Percentiles rank a stretch among this genome's conserved stretches.
Evolutionary conservation across 2,797 vertebrate species (phyloP).

Genomic region (Phoxinus dragarum): DNA sequence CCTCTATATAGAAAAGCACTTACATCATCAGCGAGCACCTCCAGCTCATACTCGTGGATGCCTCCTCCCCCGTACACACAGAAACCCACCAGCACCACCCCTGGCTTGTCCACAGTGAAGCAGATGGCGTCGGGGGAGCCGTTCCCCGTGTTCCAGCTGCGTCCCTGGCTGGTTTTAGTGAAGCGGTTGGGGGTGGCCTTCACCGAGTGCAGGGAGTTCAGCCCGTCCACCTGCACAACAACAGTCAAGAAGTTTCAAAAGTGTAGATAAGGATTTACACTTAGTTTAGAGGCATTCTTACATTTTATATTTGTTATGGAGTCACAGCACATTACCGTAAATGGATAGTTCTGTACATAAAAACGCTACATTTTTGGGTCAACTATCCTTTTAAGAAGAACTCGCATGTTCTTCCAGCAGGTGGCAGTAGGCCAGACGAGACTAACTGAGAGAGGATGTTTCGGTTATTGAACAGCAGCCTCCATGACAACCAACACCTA

Average conservation of each 20-base stretch:
- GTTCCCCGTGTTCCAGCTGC: conserved; percentile 99
- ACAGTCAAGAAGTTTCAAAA: neutral
- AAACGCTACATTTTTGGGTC: neutral
- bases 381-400: neutral
- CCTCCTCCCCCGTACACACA: conserved; percentile 98
- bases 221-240: conserved; percentile 86
- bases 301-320: neutral
- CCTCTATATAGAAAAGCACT: conserved; percentile 65
- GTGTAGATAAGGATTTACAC: neutral
- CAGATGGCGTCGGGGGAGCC: conserved; percentile 99
- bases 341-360: neutral
- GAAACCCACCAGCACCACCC: conserved; percentile 95
- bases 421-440: conserved; percentile 28
- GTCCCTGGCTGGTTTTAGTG: conserved; percentile 98
- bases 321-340: neutral
- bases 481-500: neutral
- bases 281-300: neutral
- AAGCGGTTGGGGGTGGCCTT: conserved; percentile 96
- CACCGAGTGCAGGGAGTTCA: conserved; percentile 96
- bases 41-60: conserved; percentile 97
- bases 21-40: conserved; percentile 97
- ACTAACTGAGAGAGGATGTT: neutral
- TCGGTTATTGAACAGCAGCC: conserved; percentile 2
- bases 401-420: conserved; percentile 23
- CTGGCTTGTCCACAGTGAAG: conserved; percentile 94